Evolutionary conservation across 2,797 vertebrate species (phyloP).

Genomic region (Anas bernieri): DNA sequence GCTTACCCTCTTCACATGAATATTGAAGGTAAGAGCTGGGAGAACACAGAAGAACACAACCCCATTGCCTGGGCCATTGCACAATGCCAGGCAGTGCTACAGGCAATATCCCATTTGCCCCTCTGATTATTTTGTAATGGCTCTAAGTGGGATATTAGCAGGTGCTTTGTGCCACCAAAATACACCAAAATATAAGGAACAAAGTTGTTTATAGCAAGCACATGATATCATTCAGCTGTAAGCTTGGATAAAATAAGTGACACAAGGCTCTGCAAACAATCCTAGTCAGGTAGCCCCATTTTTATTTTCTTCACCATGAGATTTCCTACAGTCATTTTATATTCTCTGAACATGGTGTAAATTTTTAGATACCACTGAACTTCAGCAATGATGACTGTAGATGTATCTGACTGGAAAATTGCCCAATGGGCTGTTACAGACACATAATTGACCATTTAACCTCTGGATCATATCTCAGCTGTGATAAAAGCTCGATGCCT

Average conservation of each 20-base stretch:
- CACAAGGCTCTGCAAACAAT: background rate
- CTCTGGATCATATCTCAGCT: slow-evolving; percentile 10
- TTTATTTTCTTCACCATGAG: background rate
- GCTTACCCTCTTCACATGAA: background rate
- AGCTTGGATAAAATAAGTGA: background rate
- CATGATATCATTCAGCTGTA: background rate
- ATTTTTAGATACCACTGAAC: background rate
- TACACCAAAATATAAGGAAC: background rate
- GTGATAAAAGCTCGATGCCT: slow-evolving; percentile 37
- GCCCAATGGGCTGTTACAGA: slow-evolving; percentile 11
- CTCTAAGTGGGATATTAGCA: background rate
- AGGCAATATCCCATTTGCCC: background rate
- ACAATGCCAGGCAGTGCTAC: background rate
- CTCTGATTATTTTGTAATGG: background rate
- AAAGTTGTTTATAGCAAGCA: background rate
- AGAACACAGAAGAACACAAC: background rate
- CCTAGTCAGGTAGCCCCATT: background rate
- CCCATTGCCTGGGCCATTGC: background rate
- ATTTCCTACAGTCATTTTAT: background rate
- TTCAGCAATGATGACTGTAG: background rate
- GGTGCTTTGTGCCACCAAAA: background rate
- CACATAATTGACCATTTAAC: slow-evolving; percentile 29
- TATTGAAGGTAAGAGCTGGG: background rate
- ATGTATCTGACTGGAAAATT: slow-evolving; percentile 48
- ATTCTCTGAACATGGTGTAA: background rate